Evolutionary conservation across 2,888 invertebrate species (phyloP), one percentile per base, ranked within the genome.

Genomic region (Megalurothrips usitatus): DNA sequence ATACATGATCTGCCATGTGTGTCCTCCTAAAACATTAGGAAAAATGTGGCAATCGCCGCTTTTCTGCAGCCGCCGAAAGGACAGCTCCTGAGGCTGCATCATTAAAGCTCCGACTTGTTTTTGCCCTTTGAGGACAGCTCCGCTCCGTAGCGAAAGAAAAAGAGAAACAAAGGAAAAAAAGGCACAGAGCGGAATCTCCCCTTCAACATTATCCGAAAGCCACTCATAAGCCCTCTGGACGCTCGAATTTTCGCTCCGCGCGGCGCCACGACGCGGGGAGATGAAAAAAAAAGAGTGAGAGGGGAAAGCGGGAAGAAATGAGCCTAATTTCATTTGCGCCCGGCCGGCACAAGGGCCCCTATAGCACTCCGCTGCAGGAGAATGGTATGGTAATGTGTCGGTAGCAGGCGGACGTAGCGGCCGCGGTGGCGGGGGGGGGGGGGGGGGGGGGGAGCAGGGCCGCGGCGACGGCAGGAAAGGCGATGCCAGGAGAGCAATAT

Each of bases 381-480:
- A 75, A 75, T 75, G 68, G 68, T 75, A 75, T 75, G 68, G 68
- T 75, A 75, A 75, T 75, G 68, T 75, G 68, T 23, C 68, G 68
- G 26, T 12, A 10, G 68, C 68, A 23, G 23, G 23, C 23, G 3
- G 63, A 9, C 19, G 63, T 23, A 6, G 19, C 52, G 6, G 6
- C 52, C 12, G 58, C 9, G 68, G 68, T n/a, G n/a, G n/a, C n/a
- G n/a, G n/a, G n/a, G n/a, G n/a, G n/a, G n/a, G n/a, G n/a, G n/a
- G n/a, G n/a, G n/a, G n/a, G n/a, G n/a, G n/a, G n/a, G n/a, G n/a
- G n/a, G n/a, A n/a, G 68, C 6, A 4, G 68, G 68, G 26, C 68
- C 68, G 1, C 26, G 10, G 68, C 9, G 12, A 12, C 4, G 23
- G 68, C 1, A 9, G 17, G 58, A 12, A 17, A 14, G 58, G 58